These are phyloP conservation scores for Acholoe squamosa DNA, from an alignment of 2,888 invertebrate genomes.

Conservation along the genomic window DNA sequence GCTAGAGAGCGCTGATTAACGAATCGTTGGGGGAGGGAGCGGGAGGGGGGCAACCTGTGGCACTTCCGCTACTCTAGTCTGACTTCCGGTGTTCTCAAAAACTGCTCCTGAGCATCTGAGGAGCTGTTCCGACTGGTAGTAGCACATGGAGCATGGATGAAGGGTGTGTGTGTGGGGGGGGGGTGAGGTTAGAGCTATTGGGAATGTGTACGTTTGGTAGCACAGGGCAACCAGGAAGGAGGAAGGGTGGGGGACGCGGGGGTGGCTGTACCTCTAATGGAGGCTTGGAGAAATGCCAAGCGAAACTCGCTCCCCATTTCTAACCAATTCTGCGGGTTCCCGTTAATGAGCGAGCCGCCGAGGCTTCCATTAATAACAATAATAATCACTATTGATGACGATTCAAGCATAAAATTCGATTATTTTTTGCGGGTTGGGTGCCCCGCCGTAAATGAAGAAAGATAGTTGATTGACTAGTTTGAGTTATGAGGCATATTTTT, in stretches of 20 bases:
- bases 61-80: conserved; percentile 13
- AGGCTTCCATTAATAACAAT: conserved; percentile 37
- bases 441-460: conserved; percentile 12
- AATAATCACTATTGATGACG: conserved; percentile 41
- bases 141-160: no score
- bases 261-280: background rate
- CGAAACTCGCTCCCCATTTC: conserved; percentile 25
- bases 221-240: background rate
- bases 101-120: background rate
- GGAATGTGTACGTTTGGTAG: no score
- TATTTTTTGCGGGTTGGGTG: background rate
- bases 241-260: background rate
- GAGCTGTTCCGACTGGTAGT: background rate
- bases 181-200: no score
- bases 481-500: conserved; percentile 16
- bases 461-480: conserved; percentile 16
- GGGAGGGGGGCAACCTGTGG: conserved; percentile 2
- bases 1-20: conserved; percentile 37
- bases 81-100: conserved; percentile 38
- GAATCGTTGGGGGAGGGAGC: background rate
- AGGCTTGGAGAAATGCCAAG: background rate
- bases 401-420: conserved; percentile 34
- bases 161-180: no score
- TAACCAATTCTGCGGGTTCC: background rate
- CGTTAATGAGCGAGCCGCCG: background rate